Evolutionary conservation across 2,113 vertebrate species (phyloP).

Genomic region (Syrmaticus mikado): DNA sequence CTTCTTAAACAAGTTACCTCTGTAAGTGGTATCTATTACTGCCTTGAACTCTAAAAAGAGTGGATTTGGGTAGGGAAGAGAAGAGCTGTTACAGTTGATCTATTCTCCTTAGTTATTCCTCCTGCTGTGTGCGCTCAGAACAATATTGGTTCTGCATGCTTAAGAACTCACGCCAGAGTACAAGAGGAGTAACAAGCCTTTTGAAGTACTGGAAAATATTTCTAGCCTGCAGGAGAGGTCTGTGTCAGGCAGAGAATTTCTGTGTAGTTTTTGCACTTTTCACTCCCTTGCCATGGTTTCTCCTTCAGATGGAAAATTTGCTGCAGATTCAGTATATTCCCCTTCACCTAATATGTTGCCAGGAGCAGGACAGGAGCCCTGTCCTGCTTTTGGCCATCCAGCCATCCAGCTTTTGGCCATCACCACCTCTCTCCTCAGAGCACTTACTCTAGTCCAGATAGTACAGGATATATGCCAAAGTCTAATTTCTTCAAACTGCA

Average conservation of each 20-base stretch:
- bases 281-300: background rate
- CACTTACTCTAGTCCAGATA: background rate
- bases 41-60: background rate
- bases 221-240: background rate
- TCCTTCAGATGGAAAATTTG: background rate
- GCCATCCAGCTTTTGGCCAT: background rate
- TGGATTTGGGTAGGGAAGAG: background rate
- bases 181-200: background rate
- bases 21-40: background rate
- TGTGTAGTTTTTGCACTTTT: background rate
- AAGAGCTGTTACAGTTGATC: accelerated
- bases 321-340: background rate
- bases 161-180: background rate
- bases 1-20: background rate
- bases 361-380: background rate
- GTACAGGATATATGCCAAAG: background rate
- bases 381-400: background rate
- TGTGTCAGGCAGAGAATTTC: background rate
- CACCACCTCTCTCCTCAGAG: background rate
- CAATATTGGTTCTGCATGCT: background rate
- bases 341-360: accelerated
- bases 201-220: background rate
- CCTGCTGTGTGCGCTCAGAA: background rate
- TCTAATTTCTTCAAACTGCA: background rate
- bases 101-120: background rate